These are phyloP conservation scores for Drosophila phalerata DNA, from an alignment of 2,888 invertebrate species.

Conservation along the genomic window DNA sequence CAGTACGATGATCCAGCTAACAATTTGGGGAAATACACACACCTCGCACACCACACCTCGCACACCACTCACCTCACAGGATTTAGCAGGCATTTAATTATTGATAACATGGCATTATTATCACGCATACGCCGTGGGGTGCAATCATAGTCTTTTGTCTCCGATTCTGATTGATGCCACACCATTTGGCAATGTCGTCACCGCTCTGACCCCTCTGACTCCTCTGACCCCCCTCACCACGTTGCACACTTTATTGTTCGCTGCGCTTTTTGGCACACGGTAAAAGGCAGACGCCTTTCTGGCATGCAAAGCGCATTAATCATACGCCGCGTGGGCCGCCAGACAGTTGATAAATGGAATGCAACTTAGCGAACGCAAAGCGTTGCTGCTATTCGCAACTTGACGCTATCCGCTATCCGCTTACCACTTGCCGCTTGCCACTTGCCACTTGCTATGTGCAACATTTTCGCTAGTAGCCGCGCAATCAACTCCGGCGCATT, in stretches of 20 bases:
- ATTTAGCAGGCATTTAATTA: conserved; percentile 41
- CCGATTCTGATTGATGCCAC: conserved; percentile 46
- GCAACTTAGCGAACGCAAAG: conserved; percentile 36
- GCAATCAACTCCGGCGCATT: conserved; percentile 46
- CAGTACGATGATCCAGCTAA: background rate
- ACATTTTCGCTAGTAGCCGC: conserved; percentile 32
- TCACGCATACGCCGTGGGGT: conserved; percentile 56
- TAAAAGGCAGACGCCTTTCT: conserved; percentile 21
- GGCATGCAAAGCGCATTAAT: conserved; percentile 54
- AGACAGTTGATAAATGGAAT: conserved; percentile 67
- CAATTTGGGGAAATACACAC: background rate
- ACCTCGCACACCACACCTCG: background rate
- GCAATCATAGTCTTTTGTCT: conserved; percentile 10
- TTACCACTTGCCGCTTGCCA: background rate
- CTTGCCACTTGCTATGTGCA: conserved; percentile 24
- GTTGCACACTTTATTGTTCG: background rate
- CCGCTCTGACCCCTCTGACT: background rate
- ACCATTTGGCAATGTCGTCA: conserved; percentile 50
- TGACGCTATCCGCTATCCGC: conserved; percentile 5
- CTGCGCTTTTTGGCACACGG: conserved; percentile 5
- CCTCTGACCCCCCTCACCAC: background rate
- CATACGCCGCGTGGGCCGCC: conserved; percentile 65
- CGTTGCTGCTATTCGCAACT: background rate
- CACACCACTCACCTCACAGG: background rate
- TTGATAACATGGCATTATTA: conserved; percentile 63